Evolutionary conservation across 2,113 vertebrate genomes (phyloP).

Genomic region (Chloebia gouldiae): DNA sequence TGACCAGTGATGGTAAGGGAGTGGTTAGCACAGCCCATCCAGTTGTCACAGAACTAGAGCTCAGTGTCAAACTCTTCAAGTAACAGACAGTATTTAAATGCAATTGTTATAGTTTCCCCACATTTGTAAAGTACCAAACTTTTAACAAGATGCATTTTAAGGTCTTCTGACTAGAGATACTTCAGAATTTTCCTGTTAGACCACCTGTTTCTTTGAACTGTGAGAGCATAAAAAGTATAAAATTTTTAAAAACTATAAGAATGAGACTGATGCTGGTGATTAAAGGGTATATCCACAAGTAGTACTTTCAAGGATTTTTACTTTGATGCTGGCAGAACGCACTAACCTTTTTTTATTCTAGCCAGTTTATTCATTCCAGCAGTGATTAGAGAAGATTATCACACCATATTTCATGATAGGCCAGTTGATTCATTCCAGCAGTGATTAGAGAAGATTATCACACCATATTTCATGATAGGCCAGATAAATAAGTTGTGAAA

Average conservation of each 20-base stretch:
- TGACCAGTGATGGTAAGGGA: not conserved
- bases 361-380: not conserved
- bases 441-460: not conserved
- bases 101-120: not conserved
- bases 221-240: not conserved
- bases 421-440: not conserved
- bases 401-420: not conserved
- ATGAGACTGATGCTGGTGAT: not conserved
- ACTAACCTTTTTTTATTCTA: not conserved
- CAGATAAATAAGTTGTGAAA: not conserved
- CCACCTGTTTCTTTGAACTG: not conserved
- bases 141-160: not conserved
- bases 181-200: not conserved
- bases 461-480: not conserved
- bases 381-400: not conserved
- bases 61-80: not conserved
- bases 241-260: not conserved
- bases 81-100: not conserved
- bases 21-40: not conserved
- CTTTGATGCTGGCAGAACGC: not conserved
- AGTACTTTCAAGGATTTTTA: not conserved
- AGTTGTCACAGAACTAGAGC: not conserved
- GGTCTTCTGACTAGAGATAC: not conserved
- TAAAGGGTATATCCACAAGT: rapidly evolving
- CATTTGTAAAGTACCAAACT: not conserved